Conservation (phyloP, 2,888 invertebrate genomes). For the Sesia bembeciformis region DNA sequence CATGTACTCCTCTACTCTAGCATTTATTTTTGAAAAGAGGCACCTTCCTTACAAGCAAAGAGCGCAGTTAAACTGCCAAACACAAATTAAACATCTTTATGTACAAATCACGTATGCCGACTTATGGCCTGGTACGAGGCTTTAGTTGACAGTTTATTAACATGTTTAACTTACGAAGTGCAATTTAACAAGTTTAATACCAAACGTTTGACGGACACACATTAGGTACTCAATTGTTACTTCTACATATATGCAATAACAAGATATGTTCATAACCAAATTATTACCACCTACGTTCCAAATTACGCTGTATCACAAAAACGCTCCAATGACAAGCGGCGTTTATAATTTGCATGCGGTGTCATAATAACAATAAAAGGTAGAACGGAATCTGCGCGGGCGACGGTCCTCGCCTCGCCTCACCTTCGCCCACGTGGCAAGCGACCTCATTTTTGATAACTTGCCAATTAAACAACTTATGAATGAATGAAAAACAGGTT, state of each 20-base stretch:
- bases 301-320: constrained; percentile 27
- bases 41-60: too few species aligned
- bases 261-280: background rate
- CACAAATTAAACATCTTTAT: too few species aligned
- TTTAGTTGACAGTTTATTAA: too few species aligned
- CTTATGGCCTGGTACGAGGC: too few species aligned
- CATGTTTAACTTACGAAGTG: too few species aligned
- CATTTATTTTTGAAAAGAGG: too few species aligned
- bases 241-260: too few species aligned
- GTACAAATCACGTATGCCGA: too few species aligned
- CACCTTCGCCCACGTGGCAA: background rate
- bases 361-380: constrained; percentile 30
- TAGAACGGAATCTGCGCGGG: constrained; percentile 15
- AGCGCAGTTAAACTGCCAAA: too few species aligned
- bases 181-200: too few species aligned
- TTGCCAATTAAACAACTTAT: background rate
- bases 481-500: background rate
- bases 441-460: background rate
- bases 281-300: constrained; percentile 3
- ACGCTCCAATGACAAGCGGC: constrained; percentile 39
- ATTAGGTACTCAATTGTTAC: background rate
- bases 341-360: constrained; percentile 46
- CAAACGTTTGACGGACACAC: background rate
- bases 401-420: constrained; percentile 20
- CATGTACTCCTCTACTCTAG: too few species aligned